Evolutionary conservation across 2,888 invertebrate species (phyloP).

Genomic region (Lagria hirta): DNA sequence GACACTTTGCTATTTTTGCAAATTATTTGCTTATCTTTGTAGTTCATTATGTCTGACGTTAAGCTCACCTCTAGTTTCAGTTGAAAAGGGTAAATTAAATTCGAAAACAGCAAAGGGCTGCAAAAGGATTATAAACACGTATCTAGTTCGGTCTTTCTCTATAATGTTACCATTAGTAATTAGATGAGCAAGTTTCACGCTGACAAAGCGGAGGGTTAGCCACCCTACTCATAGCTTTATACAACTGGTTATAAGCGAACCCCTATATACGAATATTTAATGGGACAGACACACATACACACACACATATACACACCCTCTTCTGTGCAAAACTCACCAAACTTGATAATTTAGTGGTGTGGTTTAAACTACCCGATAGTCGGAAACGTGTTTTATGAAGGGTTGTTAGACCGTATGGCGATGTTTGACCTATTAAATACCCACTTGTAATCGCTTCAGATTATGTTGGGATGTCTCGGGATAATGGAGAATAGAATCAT

Average conservation of each 20-base stretch:
- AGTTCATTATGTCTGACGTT: conserved; percentile 7
- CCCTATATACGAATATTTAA: conserved; percentile 16
- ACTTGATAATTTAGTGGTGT: conserved; percentile 13
- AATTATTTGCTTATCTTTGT: too few relatives aligned
- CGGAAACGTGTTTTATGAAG: conserved; percentile 12
- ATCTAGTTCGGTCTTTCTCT: conserved; percentile 4
- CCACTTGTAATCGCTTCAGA: conserved; percentile 12
- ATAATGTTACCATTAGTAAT: conserved; percentile 11
- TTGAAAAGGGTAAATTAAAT: too few relatives aligned
- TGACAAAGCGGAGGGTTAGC: conserved; percentile 10
- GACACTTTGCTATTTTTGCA: too few relatives aligned
- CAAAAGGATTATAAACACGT: conserved; percentile 3
- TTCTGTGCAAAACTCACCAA: too few relatives aligned
- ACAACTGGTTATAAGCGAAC: conserved; percentile 1
- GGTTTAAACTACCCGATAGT: conserved; percentile 7
- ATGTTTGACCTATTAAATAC: conserved; percentile 17
- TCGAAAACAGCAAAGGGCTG: conserved; percentile 3
- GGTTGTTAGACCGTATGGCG: conserved; percentile 12
- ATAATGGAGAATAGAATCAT: conserved; percentile 13
- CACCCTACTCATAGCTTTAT: conserved; percentile 11
- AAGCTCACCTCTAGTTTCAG: too few relatives aligned
- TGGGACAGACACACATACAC: conserved; percentile 8
- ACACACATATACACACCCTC: too few relatives aligned
- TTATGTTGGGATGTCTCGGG: conserved; percentile 9
- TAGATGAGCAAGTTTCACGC: conserved; percentile 5